Evolutionary conservation across 2,113 vertebrate species (phyloP), one percentile per base, ranked within the genome.

Genomic region (Halichoeres trimaculatus): DNA sequence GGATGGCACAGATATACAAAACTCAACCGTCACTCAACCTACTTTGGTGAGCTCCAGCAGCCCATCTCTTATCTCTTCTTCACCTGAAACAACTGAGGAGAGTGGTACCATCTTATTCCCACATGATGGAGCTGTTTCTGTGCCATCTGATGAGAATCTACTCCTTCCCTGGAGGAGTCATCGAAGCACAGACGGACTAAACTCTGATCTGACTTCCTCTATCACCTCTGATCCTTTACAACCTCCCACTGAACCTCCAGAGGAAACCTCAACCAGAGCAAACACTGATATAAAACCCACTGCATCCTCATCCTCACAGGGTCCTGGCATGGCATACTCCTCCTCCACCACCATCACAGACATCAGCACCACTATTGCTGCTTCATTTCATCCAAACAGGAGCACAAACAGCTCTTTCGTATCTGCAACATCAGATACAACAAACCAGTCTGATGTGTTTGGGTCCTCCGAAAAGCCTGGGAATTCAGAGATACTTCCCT

Each of bases 91-190:
- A 1, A 48, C 67, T 20, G 20, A 54, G 70, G 70, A 51, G 38
- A 52, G 45, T 2, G 60, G 10, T 6, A 64, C 81, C 22, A 13
- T 30, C 38, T 17, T n/a, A 4, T 35, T 12, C 6, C 14, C 48
- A 51, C 71, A 0, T 10, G 51, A 8, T 38, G 66, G 57, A 17
- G 43, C 61, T 50, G 48, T 68, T 24, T 70, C 43, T 10, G 61
- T 20, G 62, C 35, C 43, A 26, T 34, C 60, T 9, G 51, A 19
- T 52, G 26, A 68, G n/a, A 55, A 76, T 40, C 41, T 5, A 1
- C 6, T 50, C 17, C 34, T 54, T 45, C 66, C 70, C 23, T 74
- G 79, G 77, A 86, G 82, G 54, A 79, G 30, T 55, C 71, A 72
- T 30, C 54, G 69, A 52, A 87, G 65, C 65, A 80, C 78, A 30